Evolutionary conservation across 2,113 vertebrate species (phyloP), one percentile per base, ranked within the genome.

Genomic region (Apus apus): DNA sequence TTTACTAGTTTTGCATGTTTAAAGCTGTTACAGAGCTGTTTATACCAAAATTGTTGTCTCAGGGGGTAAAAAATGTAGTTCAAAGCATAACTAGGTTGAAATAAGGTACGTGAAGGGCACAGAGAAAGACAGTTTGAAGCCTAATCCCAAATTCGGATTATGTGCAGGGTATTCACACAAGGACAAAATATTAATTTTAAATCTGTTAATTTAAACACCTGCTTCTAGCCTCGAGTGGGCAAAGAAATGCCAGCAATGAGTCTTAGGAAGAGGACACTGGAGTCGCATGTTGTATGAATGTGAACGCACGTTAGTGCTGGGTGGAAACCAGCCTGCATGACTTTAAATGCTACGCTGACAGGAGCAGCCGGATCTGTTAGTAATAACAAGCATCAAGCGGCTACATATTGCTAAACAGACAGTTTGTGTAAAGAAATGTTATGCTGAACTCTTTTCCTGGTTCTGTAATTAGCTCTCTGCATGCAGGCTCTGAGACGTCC

Each of bases 361-460:
- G 74, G 66, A 96, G 85, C 1, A 89, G 84, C 89, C 27, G 4
- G 58, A 79, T 73, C 96, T 54, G 15, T 26, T 82, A 53, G 54
- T 43, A 95, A 73, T 50, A 92, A 77, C 65, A 93, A 88, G 73
- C 85, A 93, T 82, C 73, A 91, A 92, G 85, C 73, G 38, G 71
- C 74, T 87, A 58, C 90, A 32, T 27, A 80, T 76, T 79, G 94
- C 95, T 95, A 82, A 83, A 86, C 77, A 95, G 22, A 62, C 62
- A 89, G 15, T 86, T 92, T 53, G 93, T 95, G 91, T 65, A 38
- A 71, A 89, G 81, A 95, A 94, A 94, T 91, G 72, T 87, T 92
- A 90, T 8, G 80, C 85, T 83, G 91, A 90, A 74, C 85, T 62
- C 65, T 88, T 90, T 90, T 68, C 64, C 64, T 48, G 77, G 34